Percentiles rank a stretch among this genome's conserved stretches.
These are phyloP conservation scores for Lepidotrigona ventralis DNA, from an alignment of 1,140 invertebrate species.

Conservation along the genomic window DNA sequence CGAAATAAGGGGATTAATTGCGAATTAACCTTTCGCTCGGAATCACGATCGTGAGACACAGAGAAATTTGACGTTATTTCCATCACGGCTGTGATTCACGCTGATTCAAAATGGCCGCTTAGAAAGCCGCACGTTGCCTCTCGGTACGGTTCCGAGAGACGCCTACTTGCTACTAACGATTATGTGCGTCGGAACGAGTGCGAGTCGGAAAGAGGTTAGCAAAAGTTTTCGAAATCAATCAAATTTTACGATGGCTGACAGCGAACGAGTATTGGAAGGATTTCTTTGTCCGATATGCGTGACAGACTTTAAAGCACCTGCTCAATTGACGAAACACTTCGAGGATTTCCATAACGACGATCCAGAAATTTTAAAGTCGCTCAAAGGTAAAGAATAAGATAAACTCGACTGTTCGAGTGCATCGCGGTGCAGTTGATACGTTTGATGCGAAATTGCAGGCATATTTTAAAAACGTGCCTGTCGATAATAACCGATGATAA, in stretches of 20 bases:
- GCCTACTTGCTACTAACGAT: slow-evolving; percentile 29
- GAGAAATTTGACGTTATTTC: slow-evolving; percentile 46
- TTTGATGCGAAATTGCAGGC: too few relatives aligned
- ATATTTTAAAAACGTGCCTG: background rate
- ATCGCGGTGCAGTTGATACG: too few relatives aligned
- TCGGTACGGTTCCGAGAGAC: slow-evolving; percentile 25
- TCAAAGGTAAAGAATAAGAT: slow-evolving; percentile 85
- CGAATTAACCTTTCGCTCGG: too few relatives aligned
- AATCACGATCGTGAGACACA: background rate
- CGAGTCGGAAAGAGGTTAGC: background rate
- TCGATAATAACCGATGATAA: background rate
- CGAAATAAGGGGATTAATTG: too few relatives aligned
- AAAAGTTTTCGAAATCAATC: background rate
- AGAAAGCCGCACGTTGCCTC: slow-evolving; percentile 23
- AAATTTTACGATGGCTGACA: slow-evolving; percentile 74
- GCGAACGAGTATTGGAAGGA: slow-evolving; percentile 89
- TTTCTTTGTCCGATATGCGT: slow-evolving; percentile 97
- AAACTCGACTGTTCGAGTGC: slow-evolving; percentile 2
- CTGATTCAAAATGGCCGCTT: slow-evolving; percentile 56
- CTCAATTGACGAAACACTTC: slow-evolving; percentile 92
- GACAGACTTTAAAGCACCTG: slow-evolving; percentile 91
- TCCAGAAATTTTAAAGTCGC: slow-evolving; percentile 92
- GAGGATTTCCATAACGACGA: slow-evolving; percentile 93
- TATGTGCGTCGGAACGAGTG: background rate
- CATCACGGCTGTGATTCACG: too few relatives aligned